These are phyloP conservation scores for Ferdinandea cuprea DNA, from an alignment of 2,888 invertebrate genomes.

Conservation along the genomic window DNA sequence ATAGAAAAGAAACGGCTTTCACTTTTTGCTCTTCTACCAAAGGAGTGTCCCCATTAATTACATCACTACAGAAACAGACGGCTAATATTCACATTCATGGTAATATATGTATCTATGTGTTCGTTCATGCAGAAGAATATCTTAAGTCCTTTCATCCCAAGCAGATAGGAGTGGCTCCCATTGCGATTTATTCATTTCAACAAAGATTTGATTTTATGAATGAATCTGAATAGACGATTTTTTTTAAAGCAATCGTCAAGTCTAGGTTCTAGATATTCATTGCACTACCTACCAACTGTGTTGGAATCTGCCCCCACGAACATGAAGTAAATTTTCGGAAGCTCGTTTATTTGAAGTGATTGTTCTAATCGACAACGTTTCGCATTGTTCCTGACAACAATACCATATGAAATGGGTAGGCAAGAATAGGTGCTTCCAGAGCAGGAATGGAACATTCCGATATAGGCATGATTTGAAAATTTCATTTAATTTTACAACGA, in stretches of 20 bases:
- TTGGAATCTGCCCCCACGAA: not conserved
- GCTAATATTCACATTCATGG: not conserved
- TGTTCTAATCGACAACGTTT: constrained; percentile 8
- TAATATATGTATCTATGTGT: not conserved
- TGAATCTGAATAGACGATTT: not conserved
- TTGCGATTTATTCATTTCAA: not conserved
- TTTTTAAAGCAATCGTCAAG: not conserved
- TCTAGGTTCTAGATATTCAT: not conserved
- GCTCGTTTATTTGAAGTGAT: not conserved
- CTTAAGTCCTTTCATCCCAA: not conserved
- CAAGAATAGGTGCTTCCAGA: not conserved
- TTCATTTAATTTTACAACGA: not conserved
- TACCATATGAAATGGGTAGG: not conserved
- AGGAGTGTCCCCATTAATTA: not conserved
- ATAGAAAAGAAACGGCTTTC: not conserved
- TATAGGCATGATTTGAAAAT: not conserved
- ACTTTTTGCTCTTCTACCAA: not conserved
- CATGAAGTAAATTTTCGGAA: not conserved
- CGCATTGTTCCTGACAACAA: constrained; percentile 7
- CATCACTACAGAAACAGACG: not conserved
- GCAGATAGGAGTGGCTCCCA: not conserved
- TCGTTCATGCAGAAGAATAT: not conserved
- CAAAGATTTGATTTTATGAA: not conserved
- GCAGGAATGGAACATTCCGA: not conserved
- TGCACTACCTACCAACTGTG: not conserved